A percentile compares a stretch with the other conserved stretches of the same genome.
These are phyloP conservation scores for Goniozus legneri DNA, from an alignment of 1,140 invertebrate species.

Conservation along the genomic window DNA sequence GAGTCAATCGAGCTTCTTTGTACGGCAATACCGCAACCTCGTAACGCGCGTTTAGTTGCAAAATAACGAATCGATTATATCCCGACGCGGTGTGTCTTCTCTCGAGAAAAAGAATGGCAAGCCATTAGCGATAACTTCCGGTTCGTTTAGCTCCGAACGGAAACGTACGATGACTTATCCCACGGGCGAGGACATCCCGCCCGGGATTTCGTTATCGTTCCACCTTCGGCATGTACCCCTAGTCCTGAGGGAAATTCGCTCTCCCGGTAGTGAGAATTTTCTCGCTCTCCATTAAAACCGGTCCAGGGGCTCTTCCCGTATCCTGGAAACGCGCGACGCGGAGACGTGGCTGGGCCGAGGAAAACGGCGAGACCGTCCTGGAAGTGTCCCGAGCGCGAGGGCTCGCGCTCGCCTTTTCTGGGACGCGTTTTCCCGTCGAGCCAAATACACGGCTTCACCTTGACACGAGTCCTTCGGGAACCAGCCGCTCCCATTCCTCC, in stretches of 20 bases:
- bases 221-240: conserved; percentile 32
- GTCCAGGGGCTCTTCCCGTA: too few relatives aligned
- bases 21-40: too few relatives aligned
- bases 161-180: too few relatives aligned
- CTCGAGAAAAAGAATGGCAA: too few relatives aligned
- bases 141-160: too few relatives aligned
- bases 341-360: conserved; percentile 23
- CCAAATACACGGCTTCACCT: conserved; percentile 7
- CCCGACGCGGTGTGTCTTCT: too few relatives aligned
- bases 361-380: conserved; percentile 20
- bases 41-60: too few relatives aligned
- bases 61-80: too few relatives aligned
- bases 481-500: not conserved
- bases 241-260: conserved; percentile 40
- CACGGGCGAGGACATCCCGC: conserved; percentile 9
- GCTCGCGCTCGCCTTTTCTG: conserved; percentile 19
- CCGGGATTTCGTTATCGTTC: conserved; percentile 22
- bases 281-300: conserved; percentile 25
- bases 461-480: conserved; percentile 23
- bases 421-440: conserved; percentile 28
- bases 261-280: conserved; percentile 37
- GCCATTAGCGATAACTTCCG: too few relatives aligned
- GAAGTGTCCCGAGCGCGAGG: conserved; percentile 26
- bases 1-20: too few relatives aligned
- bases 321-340: too few relatives aligned